Evolutionary conservation across 2,113 vertebrate genomes (phyloP), one percentile per base, ranked within the genome.

Genomic region (Amblyopsis rosae): DNA sequence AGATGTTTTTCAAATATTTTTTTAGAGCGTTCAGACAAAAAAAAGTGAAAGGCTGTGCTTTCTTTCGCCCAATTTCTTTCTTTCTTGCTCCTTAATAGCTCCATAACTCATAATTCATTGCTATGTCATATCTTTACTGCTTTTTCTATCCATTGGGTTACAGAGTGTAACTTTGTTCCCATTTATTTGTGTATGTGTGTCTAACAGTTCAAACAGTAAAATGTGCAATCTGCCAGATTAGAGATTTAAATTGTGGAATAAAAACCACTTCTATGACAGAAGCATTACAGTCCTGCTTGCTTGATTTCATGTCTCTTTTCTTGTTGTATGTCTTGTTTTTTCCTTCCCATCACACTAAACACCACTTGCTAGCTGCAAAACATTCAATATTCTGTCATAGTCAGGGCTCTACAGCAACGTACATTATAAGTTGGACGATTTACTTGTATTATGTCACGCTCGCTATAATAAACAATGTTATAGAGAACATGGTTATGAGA

Each of bases 221-320:
- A 69, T 35, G 74, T 87, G 82, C 89, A 84, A 72, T 65, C 68
- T 86, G 80, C 83, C 79, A 67, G 66, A 65, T 67, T 82, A 78
- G 73, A 85, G 73, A 87, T 88, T 84, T 72, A 64, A 79, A 73
- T 84, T 85, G 85, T 89, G 85, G 86, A 91, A 91, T 91, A 87
- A 90, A 87, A 90, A 84, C 79, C 77, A 84, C 81, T 79, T 79
- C 82, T 85, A 71, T 80, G 47, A 67, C 73, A 69, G 73, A 86
- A 75, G 59, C 64, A 85, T 73, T 83, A 76, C 67, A 73, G 60
- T 81, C 56, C 85, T 84, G 79, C 81, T 85, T 90, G 79, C 83
- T 90, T 90, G 62, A 62, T 81, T 88, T 82, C 76, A 57, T 85
- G 49, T 85, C 78, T 86, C 0, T 9, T 59, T 56, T 76, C 63